Conservation (phyloP, 2,888 invertebrate species). For the Gasteruption jaculator region DNA sequence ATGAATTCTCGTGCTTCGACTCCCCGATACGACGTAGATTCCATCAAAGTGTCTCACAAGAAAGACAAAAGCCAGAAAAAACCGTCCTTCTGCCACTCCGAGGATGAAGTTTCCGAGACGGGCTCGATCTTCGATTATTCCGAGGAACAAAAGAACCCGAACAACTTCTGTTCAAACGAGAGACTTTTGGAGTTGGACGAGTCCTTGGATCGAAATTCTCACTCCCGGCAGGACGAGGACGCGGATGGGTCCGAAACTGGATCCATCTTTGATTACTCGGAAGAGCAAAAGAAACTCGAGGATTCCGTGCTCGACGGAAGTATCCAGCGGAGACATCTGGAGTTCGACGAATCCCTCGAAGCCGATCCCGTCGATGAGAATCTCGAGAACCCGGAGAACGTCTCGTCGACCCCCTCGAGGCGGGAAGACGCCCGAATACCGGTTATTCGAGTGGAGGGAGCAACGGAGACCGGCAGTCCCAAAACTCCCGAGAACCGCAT, state of each 20-base stretch:
- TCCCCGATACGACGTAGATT: constrained; percentile 26
- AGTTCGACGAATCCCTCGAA: no score
- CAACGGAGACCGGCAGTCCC: constrained; percentile 18
- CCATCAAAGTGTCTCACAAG: constrained; percentile 27
- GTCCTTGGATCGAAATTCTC: no score
- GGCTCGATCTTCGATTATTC: constrained; percentile 26
- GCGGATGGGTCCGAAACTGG: constrained; percentile 31
- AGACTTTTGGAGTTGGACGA: no score
- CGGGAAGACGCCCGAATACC: no score
- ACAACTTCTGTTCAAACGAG: no score
- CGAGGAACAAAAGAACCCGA: constrained; percentile 11
- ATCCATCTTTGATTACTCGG: constrained; percentile 24
- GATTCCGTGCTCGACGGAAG: no score
- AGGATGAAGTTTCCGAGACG: constrained; percentile 31
- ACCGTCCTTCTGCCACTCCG: constrained; percentile 21
- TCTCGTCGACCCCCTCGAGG: no score
- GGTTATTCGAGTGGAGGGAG: no score
- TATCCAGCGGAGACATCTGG: no score
- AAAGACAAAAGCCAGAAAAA: constrained; percentile 27
- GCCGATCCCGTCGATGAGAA: no score
- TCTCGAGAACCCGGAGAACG: no score
- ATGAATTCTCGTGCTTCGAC: constrained; percentile 19
- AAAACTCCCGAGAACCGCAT: constrained; percentile 38
- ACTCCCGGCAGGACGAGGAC: constrained; percentile 26
- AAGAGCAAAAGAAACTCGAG: constrained; percentile 11